Base-by-base conservation (phyloP, 2,113 vertebrate genomes). In the Esox niger region DNA sequence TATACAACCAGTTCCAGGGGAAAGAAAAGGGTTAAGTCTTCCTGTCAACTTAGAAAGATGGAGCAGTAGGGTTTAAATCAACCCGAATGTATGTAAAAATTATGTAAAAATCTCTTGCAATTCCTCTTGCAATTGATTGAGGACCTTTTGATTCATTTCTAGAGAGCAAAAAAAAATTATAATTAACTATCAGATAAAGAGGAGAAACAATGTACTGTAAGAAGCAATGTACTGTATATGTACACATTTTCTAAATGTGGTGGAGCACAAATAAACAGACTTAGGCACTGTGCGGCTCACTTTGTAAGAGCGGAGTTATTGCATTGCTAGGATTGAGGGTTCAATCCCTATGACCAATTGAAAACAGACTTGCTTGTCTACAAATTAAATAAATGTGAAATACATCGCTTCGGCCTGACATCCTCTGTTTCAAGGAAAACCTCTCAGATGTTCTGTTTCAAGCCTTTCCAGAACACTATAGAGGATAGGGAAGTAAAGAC, bases 1-100 rank as follows among this genome's bases (percentile, higher is more conserved):
- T 55, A 67, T 56, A 26, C 20, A 73, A 66, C 15, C 23, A 71
- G 55, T 60, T 52, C 25, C 43, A 15, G 43, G 1, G 43, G 43
- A 3, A 1, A 20, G 43, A 46, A 15, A 15, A 15, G 8, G 32
- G 32, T 46, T 10, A 46, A 46, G 47, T 52, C 4, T 21, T 21
- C 17, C 10, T 52, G 47, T 49, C 2, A 21, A 21, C 47, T 49
- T 6, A 49, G n/a, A 49, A 8, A 21, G n/a, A 47, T 11, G 11
- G 46, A 21, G 47, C 6, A 20, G 7, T 15, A 49, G 17, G 20
- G 47, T 13, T 49, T 20, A 49, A 49, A 21, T 49, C 7, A 21
- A 49, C 17, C 47, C 47, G 20, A 21, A 49, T n/a, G 17, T n/a
- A n/a, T n/a, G n/a, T n/a, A n/a, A n/a, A n/a, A n/a, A n/a, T n/a